These are phyloP conservation scores for Aspidapion aeneum DNA, from an alignment of 2,888 invertebrate species.

Conservation along the genomic window DNA sequence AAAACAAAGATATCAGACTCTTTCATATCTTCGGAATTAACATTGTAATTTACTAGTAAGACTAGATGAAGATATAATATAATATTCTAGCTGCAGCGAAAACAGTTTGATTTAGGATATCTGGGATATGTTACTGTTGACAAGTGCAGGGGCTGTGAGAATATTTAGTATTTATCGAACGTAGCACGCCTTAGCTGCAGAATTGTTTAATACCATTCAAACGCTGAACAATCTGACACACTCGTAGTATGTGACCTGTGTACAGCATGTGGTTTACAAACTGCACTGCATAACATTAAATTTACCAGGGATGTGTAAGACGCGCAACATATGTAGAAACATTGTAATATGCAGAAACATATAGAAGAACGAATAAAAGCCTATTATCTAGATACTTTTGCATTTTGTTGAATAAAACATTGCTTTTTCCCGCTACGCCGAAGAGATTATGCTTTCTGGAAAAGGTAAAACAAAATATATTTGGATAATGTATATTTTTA, in stretches of 20 bases:
- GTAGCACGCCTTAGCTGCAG: slow-evolving; percentile 1
- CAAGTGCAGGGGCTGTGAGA: too few species aligned
- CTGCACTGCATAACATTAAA: slow-evolving; percentile 6
- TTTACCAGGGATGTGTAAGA: neutral
- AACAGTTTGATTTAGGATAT: neutral
- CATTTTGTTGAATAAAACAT: neutral
- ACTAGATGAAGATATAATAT: too few species aligned
- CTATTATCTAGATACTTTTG: neutral
- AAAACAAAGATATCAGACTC: too few species aligned
- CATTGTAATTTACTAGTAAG: too few species aligned
- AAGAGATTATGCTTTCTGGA: too few species aligned
- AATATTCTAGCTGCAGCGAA: too few species aligned
- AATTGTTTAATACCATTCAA: slow-evolving; percentile 21
- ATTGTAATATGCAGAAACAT: neutral
- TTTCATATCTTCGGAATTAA: too few species aligned
- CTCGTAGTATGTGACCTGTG: slow-evolving; percentile 22
- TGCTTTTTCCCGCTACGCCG: neutral
- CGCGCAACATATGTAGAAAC: neutral
- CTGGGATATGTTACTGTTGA: neutral
- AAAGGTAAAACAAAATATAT: too few species aligned
- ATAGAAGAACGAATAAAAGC: neutral
- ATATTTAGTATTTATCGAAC: slow-evolving; percentile 2
- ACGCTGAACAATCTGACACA: slow-evolving; percentile 20
- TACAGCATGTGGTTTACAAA: slow-evolving; percentile 23
- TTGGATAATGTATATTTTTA: too few species aligned